phyloP scores from a whole-genome alignment of 1,140 invertebrate genomes.

The Watersipora subatra region DNA sequence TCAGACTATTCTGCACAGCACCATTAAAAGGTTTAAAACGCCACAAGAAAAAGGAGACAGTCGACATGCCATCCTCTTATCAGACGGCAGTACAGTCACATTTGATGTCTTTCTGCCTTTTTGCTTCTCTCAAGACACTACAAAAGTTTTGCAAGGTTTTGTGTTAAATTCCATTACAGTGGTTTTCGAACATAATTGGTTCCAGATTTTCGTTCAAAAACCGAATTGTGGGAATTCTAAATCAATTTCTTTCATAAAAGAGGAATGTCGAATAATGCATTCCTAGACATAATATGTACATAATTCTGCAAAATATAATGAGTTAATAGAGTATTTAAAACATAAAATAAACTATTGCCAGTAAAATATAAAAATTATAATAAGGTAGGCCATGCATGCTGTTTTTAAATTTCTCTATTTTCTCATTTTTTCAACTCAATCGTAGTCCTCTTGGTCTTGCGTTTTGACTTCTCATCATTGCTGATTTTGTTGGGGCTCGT shows the following conservation, averaged over 20 bases:
- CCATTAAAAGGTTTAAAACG: conserved; percentile 69
- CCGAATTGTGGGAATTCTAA: background rate
- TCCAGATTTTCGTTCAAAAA: background rate
- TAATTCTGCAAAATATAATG: no score
- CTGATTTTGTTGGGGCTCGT: no score
- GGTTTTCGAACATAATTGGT: background rate
- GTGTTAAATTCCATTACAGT: background rate
- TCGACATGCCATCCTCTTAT: conserved; percentile 54
- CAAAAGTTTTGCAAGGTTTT: conserved; percentile 17
- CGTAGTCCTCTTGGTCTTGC: no score
- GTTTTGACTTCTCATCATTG: no score
- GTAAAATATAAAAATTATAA: no score
- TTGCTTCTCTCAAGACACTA: conserved; percentile 32
- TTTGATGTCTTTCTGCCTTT: conserved; percentile 80
- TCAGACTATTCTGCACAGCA: conserved; percentile 77
- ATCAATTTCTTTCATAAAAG: background rate
- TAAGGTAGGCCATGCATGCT: no score
- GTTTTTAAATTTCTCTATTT: no score
- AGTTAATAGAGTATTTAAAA: no score
- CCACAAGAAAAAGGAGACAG: conserved; percentile 66
- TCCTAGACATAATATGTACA: no score
- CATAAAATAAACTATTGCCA: no score
- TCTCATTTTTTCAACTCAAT: no score
- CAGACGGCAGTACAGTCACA: conserved; percentile 72
- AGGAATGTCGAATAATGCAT: no score